Conservation (phyloP, 2,797 vertebrate genomes). For the Eidolon dupreanum region DNA sequence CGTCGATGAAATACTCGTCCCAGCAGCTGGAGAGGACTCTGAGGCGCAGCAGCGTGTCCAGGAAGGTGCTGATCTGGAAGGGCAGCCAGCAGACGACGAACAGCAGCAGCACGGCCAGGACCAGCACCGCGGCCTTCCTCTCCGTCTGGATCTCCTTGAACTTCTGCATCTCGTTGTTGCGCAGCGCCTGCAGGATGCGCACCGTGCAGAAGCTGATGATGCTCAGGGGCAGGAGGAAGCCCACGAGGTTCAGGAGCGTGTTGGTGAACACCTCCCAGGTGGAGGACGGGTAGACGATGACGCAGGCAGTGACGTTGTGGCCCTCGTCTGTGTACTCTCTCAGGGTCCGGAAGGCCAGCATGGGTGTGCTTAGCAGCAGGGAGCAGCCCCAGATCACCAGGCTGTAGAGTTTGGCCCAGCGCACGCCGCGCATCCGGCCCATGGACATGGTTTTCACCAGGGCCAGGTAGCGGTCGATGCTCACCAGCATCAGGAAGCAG, state of each 20-base stretch:
- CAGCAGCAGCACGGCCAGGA: conserved; percentile 89
- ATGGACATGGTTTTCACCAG: conserved; percentile 92
- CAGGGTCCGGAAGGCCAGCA: conserved; percentile 87
- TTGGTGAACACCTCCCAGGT: conserved; percentile 89
- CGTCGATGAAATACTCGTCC: conserved; percentile 77
- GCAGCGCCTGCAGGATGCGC: conserved; percentile 87
- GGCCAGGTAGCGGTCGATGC: conserved; percentile 94
- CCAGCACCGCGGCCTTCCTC: conserved; percentile 87
- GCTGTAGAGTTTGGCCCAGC: conserved; percentile 88
- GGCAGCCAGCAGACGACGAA: conserved; percentile 92
- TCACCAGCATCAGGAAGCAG: conserved; percentile 92
- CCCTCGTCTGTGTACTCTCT: conserved; percentile 49
- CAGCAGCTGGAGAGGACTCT: conserved; percentile 80
- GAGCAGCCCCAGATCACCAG: conserved; percentile 90
- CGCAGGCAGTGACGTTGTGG: conserved; percentile 85
- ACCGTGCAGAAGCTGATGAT: conserved; percentile 88
- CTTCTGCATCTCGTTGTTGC: conserved; percentile 83
- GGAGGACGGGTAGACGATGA: conserved; percentile 84
- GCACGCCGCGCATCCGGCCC: conserved; percentile 86
- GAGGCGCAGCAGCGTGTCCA: conserved; percentile 87
- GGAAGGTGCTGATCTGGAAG: conserved; percentile 89
- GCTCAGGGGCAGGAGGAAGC: conserved; percentile 90
- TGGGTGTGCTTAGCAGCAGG: conserved; percentile 88
- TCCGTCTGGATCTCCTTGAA: conserved; percentile 85
- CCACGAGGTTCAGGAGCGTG: conserved; percentile 86